Conservation (phyloP, 2,888 invertebrate genomes). For the Drosophila formosana region DNA sequence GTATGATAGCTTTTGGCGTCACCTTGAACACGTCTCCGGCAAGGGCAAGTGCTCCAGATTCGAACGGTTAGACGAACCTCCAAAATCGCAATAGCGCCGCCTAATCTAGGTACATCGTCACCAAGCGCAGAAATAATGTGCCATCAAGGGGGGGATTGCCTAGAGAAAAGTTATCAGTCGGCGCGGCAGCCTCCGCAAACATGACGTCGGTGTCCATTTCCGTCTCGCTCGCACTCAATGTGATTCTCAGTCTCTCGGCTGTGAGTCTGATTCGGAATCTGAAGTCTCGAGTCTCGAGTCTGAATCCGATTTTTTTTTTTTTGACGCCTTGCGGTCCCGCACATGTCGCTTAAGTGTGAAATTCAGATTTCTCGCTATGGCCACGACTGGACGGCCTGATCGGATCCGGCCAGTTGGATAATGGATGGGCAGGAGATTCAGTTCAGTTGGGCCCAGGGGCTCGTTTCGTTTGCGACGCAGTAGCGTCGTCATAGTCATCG, state of each 20-base stretch:
- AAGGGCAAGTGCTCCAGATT: conserved; percentile 51
- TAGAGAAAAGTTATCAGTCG: conserved; percentile 72
- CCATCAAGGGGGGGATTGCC: conserved; percentile 80
- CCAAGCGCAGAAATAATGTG: conserved; percentile 72
- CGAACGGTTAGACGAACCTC: conserved; percentile 24
- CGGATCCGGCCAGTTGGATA: not conserved
- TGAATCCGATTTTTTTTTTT: not conserved
- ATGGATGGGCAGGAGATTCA: not conserved
- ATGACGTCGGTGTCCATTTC: conserved; percentile 56
- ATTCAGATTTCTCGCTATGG: conserved; percentile 28
- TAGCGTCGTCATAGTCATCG: conserved; percentile 25
- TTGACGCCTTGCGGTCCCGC: not conserved
- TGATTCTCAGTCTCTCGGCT: not conserved
- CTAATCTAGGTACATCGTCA: conserved; percentile 71
- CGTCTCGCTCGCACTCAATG: conserved; percentile 1
- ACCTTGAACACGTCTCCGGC: conserved; percentile 47
- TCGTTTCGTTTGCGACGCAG: conserved; percentile 46
- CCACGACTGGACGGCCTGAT: conserved; percentile 48
- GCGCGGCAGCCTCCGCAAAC: conserved; percentile 27
- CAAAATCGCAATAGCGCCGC: conserved; percentile 38
- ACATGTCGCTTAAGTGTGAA: conserved; percentile 7
- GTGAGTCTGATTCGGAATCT: not conserved
- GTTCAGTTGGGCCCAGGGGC: conserved; percentile 40
- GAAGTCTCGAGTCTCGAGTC: conserved; percentile 1
- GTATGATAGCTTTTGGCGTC: conserved; percentile 37